Evolutionary conservation across 2,888 invertebrate species (phyloP).

Genomic region (Neoascia interrupta): DNA sequence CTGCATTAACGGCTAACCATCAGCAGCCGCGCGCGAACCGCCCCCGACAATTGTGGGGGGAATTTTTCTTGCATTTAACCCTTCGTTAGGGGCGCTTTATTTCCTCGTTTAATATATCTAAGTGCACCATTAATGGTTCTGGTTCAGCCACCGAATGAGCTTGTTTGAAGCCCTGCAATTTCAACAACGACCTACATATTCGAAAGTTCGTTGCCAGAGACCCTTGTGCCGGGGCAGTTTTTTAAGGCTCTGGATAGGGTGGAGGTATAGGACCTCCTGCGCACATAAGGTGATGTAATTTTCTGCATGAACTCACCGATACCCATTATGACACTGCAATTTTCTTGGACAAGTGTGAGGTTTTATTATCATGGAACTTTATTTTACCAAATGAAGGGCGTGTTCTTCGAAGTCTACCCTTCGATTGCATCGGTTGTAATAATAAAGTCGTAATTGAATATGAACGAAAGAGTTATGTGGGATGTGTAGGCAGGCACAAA

Average conservation of each 20-base stretch:
- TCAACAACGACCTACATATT: slow-evolving; percentile 57
- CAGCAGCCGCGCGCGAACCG: neutral
- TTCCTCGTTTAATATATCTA: slow-evolving; percentile 60
- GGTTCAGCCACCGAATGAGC: slow-evolving; percentile 49
- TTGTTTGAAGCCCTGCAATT: slow-evolving; percentile 60
- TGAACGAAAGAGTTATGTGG: no score
- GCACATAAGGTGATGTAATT: slow-evolving; percentile 54
- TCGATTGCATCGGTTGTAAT: neutral
- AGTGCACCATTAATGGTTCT: slow-evolving; percentile 65
- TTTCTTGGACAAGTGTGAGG: slow-evolving; percentile 59
- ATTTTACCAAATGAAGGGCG: slow-evolving; percentile 35
- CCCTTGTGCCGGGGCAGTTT: neutral
- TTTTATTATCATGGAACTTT: slow-evolving; percentile 29
- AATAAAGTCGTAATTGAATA: slow-evolving; percentile 46
- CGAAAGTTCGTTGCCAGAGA: neutral
- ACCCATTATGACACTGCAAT: slow-evolving; percentile 68
- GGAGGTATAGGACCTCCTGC: neutral
- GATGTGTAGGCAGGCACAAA: no score
- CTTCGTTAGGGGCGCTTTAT: neutral
- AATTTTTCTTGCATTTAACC: slow-evolving; percentile 6
- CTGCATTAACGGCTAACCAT: slow-evolving; percentile 6
- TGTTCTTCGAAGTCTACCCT: neutral
- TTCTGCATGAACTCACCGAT: slow-evolving; percentile 66
- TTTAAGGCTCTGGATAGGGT: neutral
- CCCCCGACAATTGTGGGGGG: slow-evolving; percentile 7